Evolutionary conservation across 1,140 invertebrate genomes (phyloP).

Genomic region (Drosophila bifasciata): DNA sequence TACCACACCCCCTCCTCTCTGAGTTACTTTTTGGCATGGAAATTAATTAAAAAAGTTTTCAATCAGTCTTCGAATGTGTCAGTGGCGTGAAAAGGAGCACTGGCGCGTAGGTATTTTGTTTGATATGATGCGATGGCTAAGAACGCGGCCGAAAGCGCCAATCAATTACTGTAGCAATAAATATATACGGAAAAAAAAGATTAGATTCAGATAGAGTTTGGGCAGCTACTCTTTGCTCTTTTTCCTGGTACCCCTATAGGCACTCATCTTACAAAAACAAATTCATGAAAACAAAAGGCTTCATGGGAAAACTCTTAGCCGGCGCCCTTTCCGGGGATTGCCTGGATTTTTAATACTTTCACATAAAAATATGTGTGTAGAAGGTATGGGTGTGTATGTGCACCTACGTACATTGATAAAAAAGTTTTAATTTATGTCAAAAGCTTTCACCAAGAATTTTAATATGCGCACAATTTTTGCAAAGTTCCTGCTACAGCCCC

Average conservation of each 20-base stretch:
- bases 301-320: background rate
- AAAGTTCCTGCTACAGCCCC: conserved; percentile 46
- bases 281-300: background rate
- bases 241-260: too few relatives aligned
- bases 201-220: too few relatives aligned
- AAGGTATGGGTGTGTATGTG: conserved; percentile 4
- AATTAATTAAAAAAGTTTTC: conserved; percentile 83
- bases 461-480: conserved; percentile 82
- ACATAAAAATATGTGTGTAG: background rate
- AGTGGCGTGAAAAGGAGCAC: conserved; percentile 22
- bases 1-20: background rate
- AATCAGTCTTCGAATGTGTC: conserved; percentile 73
- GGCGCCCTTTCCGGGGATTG: too few relatives aligned
- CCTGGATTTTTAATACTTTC: background rate
- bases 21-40: conserved; percentile 48
- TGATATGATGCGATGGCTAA: background rate
- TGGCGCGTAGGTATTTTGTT: conserved; percentile 3
- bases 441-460: conserved; percentile 83
- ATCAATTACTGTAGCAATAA: conserved; percentile 28
- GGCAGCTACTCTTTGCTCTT: too few relatives aligned
- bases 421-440: conserved; percentile 84
- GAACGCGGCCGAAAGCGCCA: background rate
- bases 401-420: conserved; percentile 44
- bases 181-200: background rate
- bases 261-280: conserved; percentile 4